These are phyloP conservation scores for Ciona savignyi DNA, from an alignment of 23 tunicate species.

Conservation along the genomic window DNA sequence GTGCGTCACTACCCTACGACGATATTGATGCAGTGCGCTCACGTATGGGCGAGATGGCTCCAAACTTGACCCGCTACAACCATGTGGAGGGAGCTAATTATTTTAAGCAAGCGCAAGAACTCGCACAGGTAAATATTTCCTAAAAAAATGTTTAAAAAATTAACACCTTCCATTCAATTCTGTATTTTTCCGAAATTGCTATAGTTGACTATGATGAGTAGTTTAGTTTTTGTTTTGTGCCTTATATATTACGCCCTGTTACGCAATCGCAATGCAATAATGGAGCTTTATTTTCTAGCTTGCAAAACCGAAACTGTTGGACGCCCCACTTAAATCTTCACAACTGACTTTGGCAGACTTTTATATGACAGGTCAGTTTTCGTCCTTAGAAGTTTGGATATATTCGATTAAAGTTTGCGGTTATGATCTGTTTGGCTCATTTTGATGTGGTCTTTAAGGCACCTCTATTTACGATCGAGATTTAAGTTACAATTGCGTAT, in stretches of 20 bases:
- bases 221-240: no score
- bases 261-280: no score
- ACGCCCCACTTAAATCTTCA: slow-evolving; percentile 37
- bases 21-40: slow-evolving; percentile 77
- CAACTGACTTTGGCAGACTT: slow-evolving; percentile 69
- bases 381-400: no score
- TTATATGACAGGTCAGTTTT: slow-evolving; percentile 82
- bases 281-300: slow-evolving; percentile 34
- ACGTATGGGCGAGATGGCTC: slow-evolving; percentile 77
- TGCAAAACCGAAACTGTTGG: slow-evolving; percentile 37
- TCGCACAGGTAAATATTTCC: slow-evolving; percentile 34
- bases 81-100: slow-evolving; percentile 71
- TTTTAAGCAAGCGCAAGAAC: slow-evolving; percentile 77
- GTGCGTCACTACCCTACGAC: slow-evolving; percentile 69
- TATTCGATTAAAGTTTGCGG: no score
- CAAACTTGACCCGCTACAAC: slow-evolving; percentile 74
- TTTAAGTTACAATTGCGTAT: no score
- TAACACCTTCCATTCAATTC: neutral
- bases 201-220: neutral
- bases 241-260: no score
- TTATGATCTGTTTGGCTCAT: no score
- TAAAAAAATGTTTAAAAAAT: neutral
- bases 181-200: neutral
- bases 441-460: no score
- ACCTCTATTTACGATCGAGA: no score